Evolutionary conservation across 2,113 vertebrate species (phyloP).

Genomic region (Ovibos moschatus): DNA sequence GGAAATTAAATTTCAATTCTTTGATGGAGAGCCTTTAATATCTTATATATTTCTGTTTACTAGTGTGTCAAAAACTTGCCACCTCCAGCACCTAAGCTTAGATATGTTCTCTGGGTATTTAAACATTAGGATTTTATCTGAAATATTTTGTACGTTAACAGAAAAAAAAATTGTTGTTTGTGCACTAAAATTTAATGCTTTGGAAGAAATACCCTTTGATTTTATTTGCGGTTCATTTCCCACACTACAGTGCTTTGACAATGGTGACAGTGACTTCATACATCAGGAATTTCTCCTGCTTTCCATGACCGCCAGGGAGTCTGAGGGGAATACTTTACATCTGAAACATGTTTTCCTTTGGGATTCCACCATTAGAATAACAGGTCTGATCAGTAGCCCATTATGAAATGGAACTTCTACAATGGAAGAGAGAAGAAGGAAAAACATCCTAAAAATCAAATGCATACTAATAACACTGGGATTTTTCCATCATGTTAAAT

Average conservation of each 20-base stretch:
- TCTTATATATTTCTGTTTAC: slow-evolving; percentile 43
- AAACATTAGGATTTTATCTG: neutral
- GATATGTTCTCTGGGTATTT: neutral
- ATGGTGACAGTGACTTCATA: slow-evolving; percentile 86
- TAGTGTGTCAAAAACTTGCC: neutral
- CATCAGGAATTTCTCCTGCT: slow-evolving; percentile 82
- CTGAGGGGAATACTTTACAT: slow-evolving; percentile 83
- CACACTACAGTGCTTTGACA: slow-evolving; percentile 82
- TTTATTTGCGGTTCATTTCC: slow-evolving; percentile 86
- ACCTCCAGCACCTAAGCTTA: neutral
- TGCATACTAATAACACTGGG: slow-evolving; percentile 34
- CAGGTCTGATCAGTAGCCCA: slow-evolving; percentile 82
- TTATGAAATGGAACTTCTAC: slow-evolving; percentile 74
- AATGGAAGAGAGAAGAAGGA: slow-evolving; percentile 60
- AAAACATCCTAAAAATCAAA: slow-evolving; percentile 64
- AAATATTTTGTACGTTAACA: slow-evolving; percentile 27
- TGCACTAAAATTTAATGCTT: slow-evolving; percentile 66
- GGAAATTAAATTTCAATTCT: slow-evolving; percentile 66
- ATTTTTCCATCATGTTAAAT: slow-evolving; percentile 11
- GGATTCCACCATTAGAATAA: slow-evolving; percentile 84
- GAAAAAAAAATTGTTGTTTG: slow-evolving; percentile 53
- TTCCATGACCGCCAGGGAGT: slow-evolving; percentile 80
- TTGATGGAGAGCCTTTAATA: slow-evolving; percentile 20
- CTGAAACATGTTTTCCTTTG: slow-evolving; percentile 83
- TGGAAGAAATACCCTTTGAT: slow-evolving; percentile 75